A percentile compares a stretch with the other conserved stretches of the same genome.
phyloP scores from a whole-genome alignment of 2,113 vertebrate genomes.

The Dolichotis patagonum region DNA sequence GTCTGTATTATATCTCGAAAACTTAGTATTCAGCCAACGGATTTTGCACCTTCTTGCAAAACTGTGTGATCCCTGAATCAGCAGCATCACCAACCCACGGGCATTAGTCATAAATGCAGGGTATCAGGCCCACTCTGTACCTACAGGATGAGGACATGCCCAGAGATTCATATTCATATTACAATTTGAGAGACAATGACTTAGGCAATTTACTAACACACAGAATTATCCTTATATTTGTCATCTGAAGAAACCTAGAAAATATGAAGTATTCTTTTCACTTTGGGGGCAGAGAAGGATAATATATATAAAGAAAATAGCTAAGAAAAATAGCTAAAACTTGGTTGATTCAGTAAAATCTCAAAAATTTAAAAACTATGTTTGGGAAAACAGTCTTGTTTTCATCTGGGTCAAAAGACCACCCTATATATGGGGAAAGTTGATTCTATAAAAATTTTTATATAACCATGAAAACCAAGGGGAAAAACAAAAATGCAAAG shows the following conservation, averaged over 20 bases:
- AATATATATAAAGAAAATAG: background rate
- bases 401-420: constrained; percentile 18
- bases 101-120: background rate
- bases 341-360: background rate
- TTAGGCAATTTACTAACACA: background rate
- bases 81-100: background rate
- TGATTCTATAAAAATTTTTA: background rate
- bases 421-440: background rate
- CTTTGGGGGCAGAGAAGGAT: background rate
- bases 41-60: background rate
- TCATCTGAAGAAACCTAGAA: constrained; percentile 38
- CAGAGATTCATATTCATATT: background rate
- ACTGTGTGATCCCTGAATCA: background rate
- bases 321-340: background rate
- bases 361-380: constrained; percentile 41
- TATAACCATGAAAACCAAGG: background rate
- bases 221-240: background rate
- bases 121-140: background rate
- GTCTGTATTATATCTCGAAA: constrained; percentile 37
- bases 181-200: background rate
- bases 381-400: background rate
- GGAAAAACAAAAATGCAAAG: constrained; percentile 23
- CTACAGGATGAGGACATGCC: background rate
- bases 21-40: background rate
- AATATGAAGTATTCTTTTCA: background rate